Conservation (phyloP, 2,797 vertebrate genomes). For the Ctenopoma multispine region DNA sequence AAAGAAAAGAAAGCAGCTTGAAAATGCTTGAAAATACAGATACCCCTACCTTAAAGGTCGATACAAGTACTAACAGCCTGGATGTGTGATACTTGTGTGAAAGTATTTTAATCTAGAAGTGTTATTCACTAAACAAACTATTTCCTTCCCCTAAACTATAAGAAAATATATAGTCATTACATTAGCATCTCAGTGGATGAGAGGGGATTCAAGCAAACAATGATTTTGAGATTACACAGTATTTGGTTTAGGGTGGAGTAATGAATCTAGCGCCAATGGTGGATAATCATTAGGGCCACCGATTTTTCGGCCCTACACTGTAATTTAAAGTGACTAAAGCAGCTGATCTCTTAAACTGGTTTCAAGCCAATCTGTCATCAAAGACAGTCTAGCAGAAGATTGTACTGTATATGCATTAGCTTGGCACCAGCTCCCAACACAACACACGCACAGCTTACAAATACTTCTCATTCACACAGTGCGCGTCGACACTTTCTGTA, state of each 20-base stretch:
- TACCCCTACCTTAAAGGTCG: background rate
- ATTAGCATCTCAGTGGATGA: constrained; percentile 14
- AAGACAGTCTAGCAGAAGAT: constrained; percentile 52
- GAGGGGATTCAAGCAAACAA: constrained; percentile 35
- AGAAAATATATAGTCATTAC: constrained; percentile 27
- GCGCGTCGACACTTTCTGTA: background rate
- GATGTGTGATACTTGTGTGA: constrained; percentile 8
- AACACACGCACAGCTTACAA: constrained; percentile 5
- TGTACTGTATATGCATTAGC: constrained; percentile 41
- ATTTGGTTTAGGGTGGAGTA: constrained; percentile 25
- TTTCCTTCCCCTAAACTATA: constrained; percentile 1
- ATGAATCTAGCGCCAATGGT: constrained; percentile 53
- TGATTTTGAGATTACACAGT: constrained; percentile 40
- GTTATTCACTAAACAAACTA: constrained; percentile 2
- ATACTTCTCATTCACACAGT: constrained; percentile 26
- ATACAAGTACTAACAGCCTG: constrained; percentile 8
- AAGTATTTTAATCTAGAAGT: constrained; percentile 13
- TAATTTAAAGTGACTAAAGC: constrained; percentile 60
- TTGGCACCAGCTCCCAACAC: constrained; percentile 23
- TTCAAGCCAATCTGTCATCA: constrained; percentile 59
- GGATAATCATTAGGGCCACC: constrained; percentile 57
- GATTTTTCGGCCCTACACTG: constrained; percentile 38
- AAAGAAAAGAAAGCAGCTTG: background rate
- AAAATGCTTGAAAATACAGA: background rate
- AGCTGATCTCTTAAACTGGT: constrained; percentile 48